These are phyloP conservation scores for Cladorhizidae sp. DNA, from an alignment of 37 sponge, comb jelly and placozoan species.

Conservation along the genomic window DNA sequence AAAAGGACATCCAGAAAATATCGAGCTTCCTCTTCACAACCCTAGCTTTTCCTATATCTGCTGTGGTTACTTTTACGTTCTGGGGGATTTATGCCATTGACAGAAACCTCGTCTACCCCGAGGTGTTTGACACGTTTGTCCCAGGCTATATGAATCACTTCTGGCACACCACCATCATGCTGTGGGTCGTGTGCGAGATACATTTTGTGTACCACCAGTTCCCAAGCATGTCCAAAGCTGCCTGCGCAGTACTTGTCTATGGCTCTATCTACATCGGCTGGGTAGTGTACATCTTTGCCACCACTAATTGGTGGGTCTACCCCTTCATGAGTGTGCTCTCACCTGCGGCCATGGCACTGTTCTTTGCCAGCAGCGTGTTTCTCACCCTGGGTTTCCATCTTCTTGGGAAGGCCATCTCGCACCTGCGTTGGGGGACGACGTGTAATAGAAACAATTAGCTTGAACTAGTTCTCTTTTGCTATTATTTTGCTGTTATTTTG, in stretches of 20 bases:
- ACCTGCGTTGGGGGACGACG: slow-evolving; percentile 34
- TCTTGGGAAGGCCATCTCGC: slow-evolving; percentile 24
- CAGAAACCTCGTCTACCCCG: slow-evolving; percentile 63
- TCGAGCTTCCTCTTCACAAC: slow-evolving; percentile 50
- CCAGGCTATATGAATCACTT: slow-evolving; percentile 66
- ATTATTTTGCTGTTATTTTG: neutral
- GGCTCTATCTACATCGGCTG: slow-evolving; percentile 45
- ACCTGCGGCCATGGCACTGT: slow-evolving; percentile 22
- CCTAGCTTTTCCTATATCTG: slow-evolving; percentile 39
- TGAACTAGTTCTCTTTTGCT: neutral
- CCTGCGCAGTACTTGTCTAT: slow-evolving; percentile 1
- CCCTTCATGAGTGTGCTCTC: slow-evolving; percentile 51
- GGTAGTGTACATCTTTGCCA: slow-evolving; percentile 20
- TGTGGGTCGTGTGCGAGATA: slow-evolving; percentile 60
- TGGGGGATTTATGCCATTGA: slow-evolving; percentile 73
- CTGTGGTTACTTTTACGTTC: slow-evolving; percentile 58
- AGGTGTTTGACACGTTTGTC: slow-evolving; percentile 43
- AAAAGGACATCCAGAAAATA: slow-evolving; percentile 15
- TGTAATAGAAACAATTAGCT: neutral
- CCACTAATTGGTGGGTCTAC: slow-evolving; percentile 51
- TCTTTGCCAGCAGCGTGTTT: slow-evolving; percentile 49
- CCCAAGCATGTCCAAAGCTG: slow-evolving; percentile 36
- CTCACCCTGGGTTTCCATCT: slow-evolving; percentile 27
- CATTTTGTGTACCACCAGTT: slow-evolving; percentile 61
- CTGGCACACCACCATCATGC: slow-evolving; percentile 63